phyloP scores from a whole-genome alignment of 2,888 invertebrate genomes.

The Thelaira solivaga region DNA sequence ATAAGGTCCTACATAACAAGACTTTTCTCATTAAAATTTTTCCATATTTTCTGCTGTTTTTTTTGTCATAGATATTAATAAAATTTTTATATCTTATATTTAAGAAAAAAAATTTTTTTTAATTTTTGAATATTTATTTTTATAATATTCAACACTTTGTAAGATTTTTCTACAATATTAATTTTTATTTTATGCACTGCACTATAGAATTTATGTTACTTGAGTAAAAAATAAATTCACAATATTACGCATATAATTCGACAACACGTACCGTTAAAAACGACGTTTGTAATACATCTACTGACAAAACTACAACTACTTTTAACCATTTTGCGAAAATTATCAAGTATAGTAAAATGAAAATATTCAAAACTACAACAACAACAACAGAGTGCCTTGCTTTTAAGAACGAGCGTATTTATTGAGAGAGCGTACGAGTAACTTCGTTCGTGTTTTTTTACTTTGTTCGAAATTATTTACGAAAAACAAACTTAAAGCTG shows the following conservation, averaged over 20 bases:
- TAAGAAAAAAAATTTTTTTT: too few relatives aligned
- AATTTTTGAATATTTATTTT: too few relatives aligned
- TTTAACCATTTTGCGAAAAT: constrained; percentile 48
- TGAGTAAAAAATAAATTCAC: constrained; percentile 20
- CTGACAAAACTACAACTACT: constrained; percentile 67
- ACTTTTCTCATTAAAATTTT: too few relatives aligned
- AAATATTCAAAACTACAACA: constrained; percentile 14
- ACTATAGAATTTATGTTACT: constrained; percentile 6
- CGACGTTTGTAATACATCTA: constrained; percentile 75
- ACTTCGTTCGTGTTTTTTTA: constrained; percentile 9
- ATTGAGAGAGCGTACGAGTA: background rate
- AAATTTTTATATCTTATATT: too few relatives aligned
- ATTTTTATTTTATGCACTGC: background rate
- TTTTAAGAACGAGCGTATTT: background rate
- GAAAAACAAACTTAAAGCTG: background rate
- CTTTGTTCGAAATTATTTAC: constrained; percentile 5
- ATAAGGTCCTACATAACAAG: too few relatives aligned
- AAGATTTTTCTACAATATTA: too few relatives aligned
- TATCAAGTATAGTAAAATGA: constrained; percentile 45
- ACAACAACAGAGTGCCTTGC: background rate
- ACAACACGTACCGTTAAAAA: constrained; percentile 74
- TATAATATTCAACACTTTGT: too few relatives aligned
- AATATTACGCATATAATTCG: constrained; percentile 44
- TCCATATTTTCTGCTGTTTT: too few relatives aligned
- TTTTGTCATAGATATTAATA: too few relatives aligned